Evolutionary conservation across 2,888 invertebrate genomes (phyloP), one percentile per base, ranked within the genome.

Genomic region (Panzeria rudis): DNA sequence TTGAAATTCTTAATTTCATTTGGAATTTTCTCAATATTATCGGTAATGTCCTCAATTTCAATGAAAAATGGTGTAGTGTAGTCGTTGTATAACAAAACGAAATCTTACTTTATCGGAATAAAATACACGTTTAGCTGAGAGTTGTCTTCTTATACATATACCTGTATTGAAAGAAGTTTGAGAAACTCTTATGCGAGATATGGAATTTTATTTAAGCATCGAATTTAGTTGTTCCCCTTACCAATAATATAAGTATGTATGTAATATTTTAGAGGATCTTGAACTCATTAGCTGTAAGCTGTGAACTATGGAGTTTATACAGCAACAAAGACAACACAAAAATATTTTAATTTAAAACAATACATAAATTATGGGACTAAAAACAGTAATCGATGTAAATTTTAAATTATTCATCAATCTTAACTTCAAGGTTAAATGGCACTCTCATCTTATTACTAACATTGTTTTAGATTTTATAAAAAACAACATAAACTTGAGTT

Each of bases 271-370:
- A n/a, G 44, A 73, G 73, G 56, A 68, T 68, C 59, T 59, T 73
- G 59, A 73, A 68, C 80, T 68, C 73, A 59, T 50, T 73, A 15
- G 56, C 20, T 32, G 50, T 38, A n/a, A n/a, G n/a, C n/a, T n/a
- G n/a, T n/a, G 25, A 73, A 54, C 20, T 56, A 77, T 17, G 15
- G 38, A 73, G 38, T 23, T 72, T 7, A 52, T 52, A 64, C 23
- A 62, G 59, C 71, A 54, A 47, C 11, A 41, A 38, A 35, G 29
- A 71, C 17, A 25, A 44, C 38, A 32, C 15, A 20, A 9, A 13
- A 52, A 32, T 32, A 41, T 44, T 8, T 38, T 1, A 15, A 64
- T 25, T 29, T 32, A 68, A 59, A 59, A 50, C 47, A 17, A 20
- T 7, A 7, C 61, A 38, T 17, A 50, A 13, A 29, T 17, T 15